Evolutionary conservation across 1,140 invertebrate genomes (phyloP).

Genomic region (Ectropis grisescens): DNA sequence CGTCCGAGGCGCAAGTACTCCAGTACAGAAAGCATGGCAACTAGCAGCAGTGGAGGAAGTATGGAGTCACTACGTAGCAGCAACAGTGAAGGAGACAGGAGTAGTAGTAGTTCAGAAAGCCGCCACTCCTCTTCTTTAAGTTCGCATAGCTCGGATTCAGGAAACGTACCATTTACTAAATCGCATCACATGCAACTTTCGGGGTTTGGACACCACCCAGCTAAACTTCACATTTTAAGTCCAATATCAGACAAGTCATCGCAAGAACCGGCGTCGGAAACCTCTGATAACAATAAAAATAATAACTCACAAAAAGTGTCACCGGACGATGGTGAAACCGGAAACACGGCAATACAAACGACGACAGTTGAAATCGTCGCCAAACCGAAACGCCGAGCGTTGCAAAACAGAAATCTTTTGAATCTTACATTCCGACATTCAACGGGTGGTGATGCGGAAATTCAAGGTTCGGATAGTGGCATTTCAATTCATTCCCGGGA

Average conservation of each 20-base stretch:
- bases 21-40: conserved; percentile 88
- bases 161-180: conserved; percentile 72
- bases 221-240: conserved; percentile 86
- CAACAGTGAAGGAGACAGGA: conserved; percentile 85
- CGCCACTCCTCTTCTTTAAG: conserved; percentile 83
- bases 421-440: conserved; percentile 77
- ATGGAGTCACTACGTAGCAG: conserved; percentile 87
- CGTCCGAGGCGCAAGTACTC: conserved; percentile 78
- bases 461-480: conserved; percentile 87
- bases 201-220: conserved; percentile 76
- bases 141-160: conserved; percentile 86
- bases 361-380: conserved; percentile 59
- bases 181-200: conserved; percentile 73
- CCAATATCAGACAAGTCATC: conserved; percentile 93
- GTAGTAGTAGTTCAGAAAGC: conserved; percentile 84
- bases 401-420: conserved; percentile 83
- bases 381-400: conserved; percentile 74
- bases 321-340: conserved; percentile 70
- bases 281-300: conserved; percentile 83
- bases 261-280: conserved; percentile 84
- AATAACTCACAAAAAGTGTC: conserved; percentile 82
- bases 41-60: conserved; percentile 85
- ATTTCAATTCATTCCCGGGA: conserved; percentile 86
- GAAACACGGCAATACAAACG: conserved; percentile 60
- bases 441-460: conserved; percentile 77